These are phyloP conservation scores for Laticauda laticaudata DNA, from an alignment of 2,113 vertebrate species.

Conservation along the genomic window DNA sequence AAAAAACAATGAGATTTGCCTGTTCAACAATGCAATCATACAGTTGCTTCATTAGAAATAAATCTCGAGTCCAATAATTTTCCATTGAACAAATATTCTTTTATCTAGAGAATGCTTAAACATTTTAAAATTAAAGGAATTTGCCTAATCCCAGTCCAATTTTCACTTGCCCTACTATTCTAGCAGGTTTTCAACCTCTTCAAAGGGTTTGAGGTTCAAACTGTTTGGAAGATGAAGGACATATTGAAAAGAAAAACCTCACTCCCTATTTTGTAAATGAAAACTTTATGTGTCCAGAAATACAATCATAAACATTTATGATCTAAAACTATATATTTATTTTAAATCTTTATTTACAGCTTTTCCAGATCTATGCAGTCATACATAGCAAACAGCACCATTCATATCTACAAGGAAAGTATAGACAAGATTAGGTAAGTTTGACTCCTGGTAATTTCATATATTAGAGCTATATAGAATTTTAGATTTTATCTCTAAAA, in stretches of 20 bases:
- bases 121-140: neutral
- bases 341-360: slow-evolving; percentile 1
- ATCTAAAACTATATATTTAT: neutral
- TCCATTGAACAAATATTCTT: neutral
- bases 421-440: neutral
- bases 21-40: neutral
- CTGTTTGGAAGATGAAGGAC: neutral
- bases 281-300: neutral
- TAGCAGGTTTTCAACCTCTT: neutral
- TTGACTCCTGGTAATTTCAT: neutral
- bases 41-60: neutral
- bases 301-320: neutral
- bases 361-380: neutral
- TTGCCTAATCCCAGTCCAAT: neutral
- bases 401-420: neutral
- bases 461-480: neutral
- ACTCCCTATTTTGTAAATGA: neutral
- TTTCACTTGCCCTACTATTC: neutral
- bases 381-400: neutral
- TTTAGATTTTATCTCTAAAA: neutral
- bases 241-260: neutral
- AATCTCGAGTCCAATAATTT: neutral
- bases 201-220: neutral
- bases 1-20: neutral
- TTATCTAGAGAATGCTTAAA: neutral